A percentile compares a stretch with the other conserved stretches of the same genome.
phyloP scores from a whole-genome alignment of 2,113 vertebrate species.

The Tonatia bakeri region DNA sequence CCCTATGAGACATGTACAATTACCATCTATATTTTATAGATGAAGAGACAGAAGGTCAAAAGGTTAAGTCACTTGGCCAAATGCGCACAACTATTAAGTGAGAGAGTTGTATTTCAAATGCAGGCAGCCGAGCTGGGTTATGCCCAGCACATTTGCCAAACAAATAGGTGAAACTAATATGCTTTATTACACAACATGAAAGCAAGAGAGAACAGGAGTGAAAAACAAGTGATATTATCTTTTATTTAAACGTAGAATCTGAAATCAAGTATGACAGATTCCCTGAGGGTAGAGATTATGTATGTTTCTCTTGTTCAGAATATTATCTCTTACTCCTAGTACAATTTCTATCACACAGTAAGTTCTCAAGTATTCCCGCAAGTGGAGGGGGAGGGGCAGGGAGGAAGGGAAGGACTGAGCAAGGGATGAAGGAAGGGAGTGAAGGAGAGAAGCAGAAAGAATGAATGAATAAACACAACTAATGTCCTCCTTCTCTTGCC shows the following conservation, averaged over 20 bases:
- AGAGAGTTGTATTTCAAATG: conserved; percentile 21
- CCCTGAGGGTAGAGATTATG: not conserved
- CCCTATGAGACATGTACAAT: not conserved
- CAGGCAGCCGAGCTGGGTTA: not conserved
- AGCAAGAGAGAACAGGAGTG: not conserved
- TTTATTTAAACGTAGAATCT: not conserved
- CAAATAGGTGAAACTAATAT: not conserved
- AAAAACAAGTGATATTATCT: not conserved
- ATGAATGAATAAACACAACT: not conserved
- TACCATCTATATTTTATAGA: not conserved
- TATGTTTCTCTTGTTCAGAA: not conserved
- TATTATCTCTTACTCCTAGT: not conserved
- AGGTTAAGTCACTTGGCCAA: conserved; percentile 1
- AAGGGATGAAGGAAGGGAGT: not conserved
- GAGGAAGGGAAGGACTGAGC: not conserved
- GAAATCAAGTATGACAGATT: not conserved
- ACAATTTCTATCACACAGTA: not conserved
- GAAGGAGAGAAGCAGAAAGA: not conserved
- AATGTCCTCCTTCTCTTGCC: not conserved
- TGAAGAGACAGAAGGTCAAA: not conserved
- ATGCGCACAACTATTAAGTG: not conserved
- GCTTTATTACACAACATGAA: not conserved
- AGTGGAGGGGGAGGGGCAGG: not conserved
- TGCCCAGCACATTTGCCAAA: not conserved
- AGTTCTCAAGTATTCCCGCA: not conserved